Base-by-base conservation (phyloP, 2,113 vertebrate species). In the Arothron firmamentum region DNA sequence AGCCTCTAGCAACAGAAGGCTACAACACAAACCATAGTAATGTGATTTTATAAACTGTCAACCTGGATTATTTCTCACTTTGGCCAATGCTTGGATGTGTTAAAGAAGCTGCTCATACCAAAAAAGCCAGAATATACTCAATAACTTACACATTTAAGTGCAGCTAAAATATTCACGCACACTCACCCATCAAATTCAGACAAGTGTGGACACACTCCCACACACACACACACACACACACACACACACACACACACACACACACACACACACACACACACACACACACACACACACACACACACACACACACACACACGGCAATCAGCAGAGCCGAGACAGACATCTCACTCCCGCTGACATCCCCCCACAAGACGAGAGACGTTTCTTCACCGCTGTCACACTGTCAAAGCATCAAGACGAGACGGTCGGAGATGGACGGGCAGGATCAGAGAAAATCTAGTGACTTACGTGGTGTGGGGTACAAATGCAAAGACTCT, bases 391-490 rank as follows among this genome's bases (percentile, higher is more conserved):
- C 74, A 57, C 62, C 52, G 49, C 73, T 82, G 80, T 89, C 82
- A 82, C 74, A 60, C 74, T 88, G 83, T 88, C 87, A 88, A 86
- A 64, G 76, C 67, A 38, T 87, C 87, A 85, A 69, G 77, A 60
- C 56, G 72, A 80, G 67, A 85, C 55, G 78, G 76, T 73, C 54
- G 78, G 75, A 88, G 80, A 82, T 46, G 62, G 74, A 77, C 82
- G 80, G 71, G 77, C 73, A 62, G 62, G 71, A 74, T 60, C 61
- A 77, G 63, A 74, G 66, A 74, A 74, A 82, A 84, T 76, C 75
- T 77, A 78, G 76, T 64, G 74, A 65, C 68, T 69, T 51, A 63
- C 66, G 74, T 61, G 56, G 66, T 59, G 61, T 66, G 78, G 75
- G 67, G 45, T 7, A 47, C 6, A 73, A 78, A 80, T 61, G 77